Base-by-base conservation (phyloP, 2,888 invertebrate genomes). In the Pristionchus japonicus region DNA sequence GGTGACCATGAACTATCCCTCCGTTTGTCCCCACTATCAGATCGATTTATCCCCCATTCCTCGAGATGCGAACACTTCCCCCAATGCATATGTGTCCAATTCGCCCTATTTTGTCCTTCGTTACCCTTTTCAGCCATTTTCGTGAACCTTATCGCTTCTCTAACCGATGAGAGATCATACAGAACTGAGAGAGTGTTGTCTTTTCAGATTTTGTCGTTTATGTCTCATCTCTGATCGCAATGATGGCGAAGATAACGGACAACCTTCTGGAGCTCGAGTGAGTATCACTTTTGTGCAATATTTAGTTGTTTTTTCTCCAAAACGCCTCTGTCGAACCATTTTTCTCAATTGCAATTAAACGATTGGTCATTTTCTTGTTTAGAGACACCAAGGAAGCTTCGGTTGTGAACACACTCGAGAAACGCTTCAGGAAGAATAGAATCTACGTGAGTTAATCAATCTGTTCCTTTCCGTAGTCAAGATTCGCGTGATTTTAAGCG, bases 391-490 rank as follows among this genome's bases (percentile, higher is more conserved):
- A 89, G 9, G 89, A 90, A 3, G 23, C 87, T 13, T 57, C 87
- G 0, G 80, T 89, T 23, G 7, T 90, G 49, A 37, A 52, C 17
- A 40, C 84, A 0, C 87, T 90, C 20, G 87, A 90, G 84, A 52
- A 89, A 20, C 67, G 89, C 3, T 89, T 89, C 77, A 83, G 87
- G 34, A 86, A 80, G 47, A 88, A 87, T 23, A 40, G 89, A 47
- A 89, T 89, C 40, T 90, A 90, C 49, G 90, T 90, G 52, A 87
- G 89, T 61, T 43, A 0, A 11, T 15, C 20, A 43, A 13, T 7
- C n/a, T n/a, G n/a, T n/a, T n/a, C n/a, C n/a, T n/a, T n/a, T n/a
- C n/a, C n/a, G n/a, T n/a, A n/a, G n/a, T n/a, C 3, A 3, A n/a
- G 61, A 3, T 4, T 23, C 7, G 13, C 64, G 11, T 31, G 11